Percentiles rank a stretch among this genome's conserved stretches.
phyloP scores from a whole-genome alignment of 2,113 vertebrate species.

The Mungos mungo region DNA sequence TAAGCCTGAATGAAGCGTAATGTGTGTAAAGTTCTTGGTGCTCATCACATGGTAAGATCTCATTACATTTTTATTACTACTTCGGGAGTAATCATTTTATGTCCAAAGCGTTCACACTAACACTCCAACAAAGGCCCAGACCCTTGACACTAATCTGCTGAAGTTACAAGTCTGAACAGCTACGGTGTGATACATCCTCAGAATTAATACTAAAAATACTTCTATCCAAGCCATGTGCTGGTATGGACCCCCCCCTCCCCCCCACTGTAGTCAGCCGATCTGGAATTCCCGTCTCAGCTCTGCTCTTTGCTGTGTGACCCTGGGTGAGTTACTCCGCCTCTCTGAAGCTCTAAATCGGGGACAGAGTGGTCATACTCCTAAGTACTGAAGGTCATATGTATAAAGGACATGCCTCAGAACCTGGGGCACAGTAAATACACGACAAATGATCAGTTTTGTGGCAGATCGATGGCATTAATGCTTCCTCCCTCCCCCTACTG shows the following conservation, averaged over 20 bases:
- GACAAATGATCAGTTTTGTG: not conserved
- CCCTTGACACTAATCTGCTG: not conserved
- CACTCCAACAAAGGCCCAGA: not conserved
- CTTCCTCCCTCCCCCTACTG: not conserved
- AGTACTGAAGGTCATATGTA: not conserved
- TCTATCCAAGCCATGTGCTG: not conserved
- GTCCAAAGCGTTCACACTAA: not conserved
- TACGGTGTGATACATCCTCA: not conserved
- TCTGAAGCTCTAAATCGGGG: not conserved
- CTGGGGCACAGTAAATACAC: not conserved
- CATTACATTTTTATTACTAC: not conserved
- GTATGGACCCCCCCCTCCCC: not conserved
- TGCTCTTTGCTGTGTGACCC: not conserved
- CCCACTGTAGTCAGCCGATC: too few species aligned
- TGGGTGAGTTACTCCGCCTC: not conserved
- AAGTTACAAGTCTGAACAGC: not conserved
- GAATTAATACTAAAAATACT: not conserved
- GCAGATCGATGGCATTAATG: not conserved
- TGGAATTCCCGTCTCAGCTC: too few species aligned
- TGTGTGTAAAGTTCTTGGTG: not conserved
- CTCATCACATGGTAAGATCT: not conserved
- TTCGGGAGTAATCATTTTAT: not conserved
- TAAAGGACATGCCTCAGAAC: not conserved
- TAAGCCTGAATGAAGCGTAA: not conserved
- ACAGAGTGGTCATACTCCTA: not conserved